Conservation (phyloP, 2,888 invertebrate species). For the Opisthograptis luteolata region DNA sequence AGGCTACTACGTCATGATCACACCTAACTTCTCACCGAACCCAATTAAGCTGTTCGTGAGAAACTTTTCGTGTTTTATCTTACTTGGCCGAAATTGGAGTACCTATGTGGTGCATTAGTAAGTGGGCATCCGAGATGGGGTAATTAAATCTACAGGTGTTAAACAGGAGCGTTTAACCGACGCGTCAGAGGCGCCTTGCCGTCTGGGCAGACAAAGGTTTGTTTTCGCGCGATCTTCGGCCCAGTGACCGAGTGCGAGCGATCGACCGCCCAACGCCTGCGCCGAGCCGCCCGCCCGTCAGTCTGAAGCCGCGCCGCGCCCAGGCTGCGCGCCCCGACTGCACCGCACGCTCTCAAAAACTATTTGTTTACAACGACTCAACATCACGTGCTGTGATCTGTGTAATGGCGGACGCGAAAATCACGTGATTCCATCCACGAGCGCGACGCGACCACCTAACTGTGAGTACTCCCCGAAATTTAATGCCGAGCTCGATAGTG, state of each 20-base stretch:
- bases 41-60: not conserved
- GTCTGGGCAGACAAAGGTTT: constrained; percentile 80
- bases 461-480: constrained; percentile 23
- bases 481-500: not conserved
- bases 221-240: constrained; percentile 72
- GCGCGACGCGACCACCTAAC: constrained; percentile 10
- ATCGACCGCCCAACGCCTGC: constrained; percentile 79
- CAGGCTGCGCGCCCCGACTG: constrained; percentile 56
- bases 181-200: constrained; percentile 69
- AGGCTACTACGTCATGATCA: not conserved
- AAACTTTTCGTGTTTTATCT: constrained; percentile 6
- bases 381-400: constrained; percentile 41
- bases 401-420: constrained; percentile 46
- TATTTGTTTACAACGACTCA: constrained; percentile 43
- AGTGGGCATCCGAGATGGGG: constrained; percentile 25
- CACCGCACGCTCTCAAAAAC: constrained; percentile 33
- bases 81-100: not conserved
- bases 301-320: constrained; percentile 63
- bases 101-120: constrained; percentile 9
- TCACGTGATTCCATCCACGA: constrained; percentile 44
- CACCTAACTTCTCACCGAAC: constrained; percentile 2
- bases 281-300: constrained; percentile 59
- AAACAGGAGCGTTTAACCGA: constrained; percentile 61
- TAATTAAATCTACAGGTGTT: constrained; percentile 66
- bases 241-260: constrained; percentile 78